Evolutionary conservation across 2,888 invertebrate genomes (phyloP), one percentile per base, ranked within the genome.

Genomic region (Drosophila tanythrix): DNA sequence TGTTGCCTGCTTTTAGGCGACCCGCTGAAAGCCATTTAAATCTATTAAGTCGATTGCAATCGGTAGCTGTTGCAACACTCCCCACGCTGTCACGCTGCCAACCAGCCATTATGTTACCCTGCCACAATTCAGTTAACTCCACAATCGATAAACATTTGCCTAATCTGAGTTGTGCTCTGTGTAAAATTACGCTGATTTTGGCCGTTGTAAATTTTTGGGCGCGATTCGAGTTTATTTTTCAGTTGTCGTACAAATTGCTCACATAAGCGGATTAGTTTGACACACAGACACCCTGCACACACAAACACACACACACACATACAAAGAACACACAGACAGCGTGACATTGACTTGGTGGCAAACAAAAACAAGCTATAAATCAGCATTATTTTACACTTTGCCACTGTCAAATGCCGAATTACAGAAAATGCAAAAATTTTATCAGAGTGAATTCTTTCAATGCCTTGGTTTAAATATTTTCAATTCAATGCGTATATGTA

Each of bases 251-350:
- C 89, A 77, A 73, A 82, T 88, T 77, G 71, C 63, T 81, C 74
- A 72, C 71, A 73, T 88, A 85, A 85, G 81, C 76, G 74, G 87
- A 86, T 87, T 87, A 90, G 51, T 62, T 70, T 83, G 56, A 60
- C 66, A 69, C 35, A 67, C 58, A 67, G n/a, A 61, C 59, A 36
- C 46, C 21, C 56, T 36, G 7, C 53, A 56, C 53, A 61, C 53
- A 33, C 29, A 31, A 33, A 70, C 10, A 21, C 31, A 4, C 21
- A 68, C 10, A 21, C 25, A 11, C 10, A 13, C 1, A 53, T 7
- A 36, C 38, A 18, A 10, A 40, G 1, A 40, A 13, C 7, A 46
- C 21, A 21, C 33, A 31, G 46, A 18, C 59, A 43, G 57, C 18
- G 36, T 43, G 38, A 21, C 36, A 61, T 56, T 76, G 68, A 67